Conservation (phyloP, 1,140 invertebrate genomes). For the Drusus annulatus region DNA sequence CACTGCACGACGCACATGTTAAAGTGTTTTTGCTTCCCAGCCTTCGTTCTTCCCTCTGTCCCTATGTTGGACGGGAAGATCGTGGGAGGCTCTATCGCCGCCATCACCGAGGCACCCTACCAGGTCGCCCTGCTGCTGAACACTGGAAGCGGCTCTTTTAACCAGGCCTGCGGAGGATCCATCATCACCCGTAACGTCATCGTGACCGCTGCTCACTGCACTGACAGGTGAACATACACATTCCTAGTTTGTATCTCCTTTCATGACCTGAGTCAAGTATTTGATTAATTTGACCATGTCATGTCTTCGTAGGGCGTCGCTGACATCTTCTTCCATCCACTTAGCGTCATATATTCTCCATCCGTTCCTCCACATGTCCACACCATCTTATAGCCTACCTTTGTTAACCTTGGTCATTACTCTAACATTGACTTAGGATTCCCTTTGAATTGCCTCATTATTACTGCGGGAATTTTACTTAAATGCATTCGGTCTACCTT, state of each 20-base stretch:
- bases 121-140: constrained; percentile 66
- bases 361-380: no score
- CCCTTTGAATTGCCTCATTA: no score
- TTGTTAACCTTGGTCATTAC: no score
- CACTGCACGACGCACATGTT: neutral
- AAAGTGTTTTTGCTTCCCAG: constrained; percentile 20
- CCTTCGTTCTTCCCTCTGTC: constrained; percentile 36
- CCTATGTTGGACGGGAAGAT: constrained; percentile 64
- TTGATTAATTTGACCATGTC: no score
- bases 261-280: no score
- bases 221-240: constrained; percentile 55
- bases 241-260: constrained; percentile 61
- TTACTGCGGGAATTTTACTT: no score
- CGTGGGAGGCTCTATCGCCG: constrained; percentile 68
- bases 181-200: constrained; percentile 68
- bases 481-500: no score
- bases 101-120: constrained; percentile 71
- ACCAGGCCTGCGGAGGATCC: constrained; percentile 70
- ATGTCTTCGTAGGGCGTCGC: no score
- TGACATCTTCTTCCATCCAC: constrained; percentile 13
- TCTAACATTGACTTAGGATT: no score
- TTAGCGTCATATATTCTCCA: neutral
- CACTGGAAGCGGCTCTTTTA: constrained; percentile 32
- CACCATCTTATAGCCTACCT: no score
- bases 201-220: constrained; percentile 75